phyloP scores from a whole-genome alignment of 2,797 vertebrate species.

The Nothura maculosa region DNA sequence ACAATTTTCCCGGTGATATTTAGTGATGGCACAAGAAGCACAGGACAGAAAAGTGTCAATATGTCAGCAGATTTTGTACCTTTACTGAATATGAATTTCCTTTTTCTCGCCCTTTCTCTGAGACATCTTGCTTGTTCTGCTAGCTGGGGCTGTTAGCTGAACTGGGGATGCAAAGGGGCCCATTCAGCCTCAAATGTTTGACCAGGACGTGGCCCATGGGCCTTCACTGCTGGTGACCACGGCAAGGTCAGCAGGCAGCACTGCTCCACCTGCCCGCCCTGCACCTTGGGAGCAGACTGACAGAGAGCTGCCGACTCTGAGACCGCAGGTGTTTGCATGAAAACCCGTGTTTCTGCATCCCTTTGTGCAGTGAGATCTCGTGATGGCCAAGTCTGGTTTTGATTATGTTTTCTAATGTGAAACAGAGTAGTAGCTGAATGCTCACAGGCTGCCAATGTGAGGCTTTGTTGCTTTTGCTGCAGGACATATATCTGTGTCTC shows the following conservation, averaged over 20 bases:
- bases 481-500: constrained; percentile 24
- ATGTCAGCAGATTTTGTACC: constrained; percentile 17
- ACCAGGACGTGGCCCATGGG: not conserved
- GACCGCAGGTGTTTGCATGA: not conserved
- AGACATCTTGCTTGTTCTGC: constrained; percentile 12
- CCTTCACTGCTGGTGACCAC: not conserved
- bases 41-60: constrained; percentile 16
- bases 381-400: constrained; percentile 53
- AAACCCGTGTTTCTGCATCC: not conserved
- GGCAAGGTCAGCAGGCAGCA: not conserved
- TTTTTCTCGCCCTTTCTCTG: constrained; percentile 11
- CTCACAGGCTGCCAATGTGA: not conserved
- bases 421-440: constrained; percentile 10
- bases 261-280: constrained; percentile 23
- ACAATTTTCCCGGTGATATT: too few species aligned
- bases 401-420: constrained; percentile 44
- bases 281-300: constrained; percentile 13
- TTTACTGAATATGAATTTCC: constrained; percentile 51
- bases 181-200: too few species aligned
- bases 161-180: not conserved
- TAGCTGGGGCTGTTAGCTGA: not conserved
- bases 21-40: not conserved
- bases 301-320: constrained; percentile 22
- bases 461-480: not conserved
- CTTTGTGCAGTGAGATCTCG: not conserved